Base-by-base conservation (phyloP, 2,888 invertebrate genomes). In the Itoplectis maculator region DNA sequence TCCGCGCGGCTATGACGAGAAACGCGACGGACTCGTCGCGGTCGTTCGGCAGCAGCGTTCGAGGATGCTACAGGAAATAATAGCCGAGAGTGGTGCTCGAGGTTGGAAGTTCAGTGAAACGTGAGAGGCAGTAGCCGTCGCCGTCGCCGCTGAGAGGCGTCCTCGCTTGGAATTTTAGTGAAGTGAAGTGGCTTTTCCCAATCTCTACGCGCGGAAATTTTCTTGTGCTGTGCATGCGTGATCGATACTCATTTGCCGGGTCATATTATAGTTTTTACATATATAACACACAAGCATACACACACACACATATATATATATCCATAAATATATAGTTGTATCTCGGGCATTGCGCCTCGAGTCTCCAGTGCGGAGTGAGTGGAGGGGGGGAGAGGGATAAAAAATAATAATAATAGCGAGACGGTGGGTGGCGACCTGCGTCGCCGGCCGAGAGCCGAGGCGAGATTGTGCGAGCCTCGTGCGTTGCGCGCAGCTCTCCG, bases 1-100 rank as follows among this genome's bases (percentile, higher is more conserved):
- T n/a, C n/a, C n/a, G n/a, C n/a, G n/a, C n/a, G n/a, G 81, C 78
- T 78, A 79, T 83, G 83, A 79, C 72, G 83, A 68, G 75, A 70
- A 81, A 79, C 37, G 70, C 66, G 66, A 66, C 47, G 59, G 47
- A 65, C 18, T 72, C 66, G 74, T 70, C 40, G 66, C 5, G 35
- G 42, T 75, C 47, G 66, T 68, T 56, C 47, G 59, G 40, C 61
- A 63, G 75, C 61, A 63, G 77, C 70, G 56, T 72, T 76, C 51
- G 61, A 45, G 42, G 68, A 72, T 79, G 66, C 75, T 79, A 63
- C 81, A 63, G 42, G 35, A 66, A 74, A 83, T 81, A 74, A 83
- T 81, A 79, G 51, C 61, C 18, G 8, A 61, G 8, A 61, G 61
- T 47, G 61, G 45, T 68, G 23, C 37, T 69, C 65, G 56, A n/a